A percentile compares a stretch with the other conserved stretches of the same genome.
These are phyloP conservation scores for Psittacula cyanocephala DNA, from an alignment of 2,113 vertebrate species.

Conservation along the genomic window DNA sequence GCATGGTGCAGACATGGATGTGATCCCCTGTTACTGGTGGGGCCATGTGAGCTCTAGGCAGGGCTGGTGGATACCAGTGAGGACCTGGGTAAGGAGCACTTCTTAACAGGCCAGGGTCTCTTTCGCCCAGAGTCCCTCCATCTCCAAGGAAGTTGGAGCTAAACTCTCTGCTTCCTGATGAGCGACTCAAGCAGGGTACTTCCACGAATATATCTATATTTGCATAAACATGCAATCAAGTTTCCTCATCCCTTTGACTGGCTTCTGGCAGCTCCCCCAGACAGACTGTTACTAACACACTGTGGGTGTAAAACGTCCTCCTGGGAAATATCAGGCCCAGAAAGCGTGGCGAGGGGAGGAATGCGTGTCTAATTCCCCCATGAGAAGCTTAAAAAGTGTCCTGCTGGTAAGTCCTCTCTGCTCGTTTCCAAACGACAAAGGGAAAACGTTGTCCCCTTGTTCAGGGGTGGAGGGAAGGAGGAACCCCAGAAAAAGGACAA, in stretches of 20 bases:
- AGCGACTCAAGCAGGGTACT: slow-evolving; percentile 13
- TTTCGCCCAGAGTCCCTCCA: not conserved
- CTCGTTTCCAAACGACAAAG: slow-evolving; percentile 29
- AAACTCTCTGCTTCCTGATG: not conserved
- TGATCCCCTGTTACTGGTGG: not conserved
- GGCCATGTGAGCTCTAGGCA: not conserved
- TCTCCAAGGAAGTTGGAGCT: not conserved
- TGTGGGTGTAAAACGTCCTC: slow-evolving; percentile 68
- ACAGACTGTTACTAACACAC: slow-evolving; percentile 67
- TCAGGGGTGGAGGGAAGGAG: not conserved
- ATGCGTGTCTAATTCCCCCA: slow-evolving; percentile 60
- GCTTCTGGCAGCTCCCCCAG: slow-evolving; percentile 69
- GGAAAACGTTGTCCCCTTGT: not conserved
- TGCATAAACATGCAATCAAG: slow-evolving; percentile 68
- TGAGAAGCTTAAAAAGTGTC: slow-evolving; percentile 40
- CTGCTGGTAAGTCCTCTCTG: slow-evolving; percentile 59
- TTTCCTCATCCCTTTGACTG: slow-evolving; percentile 66
- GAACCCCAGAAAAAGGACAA: not conserved
- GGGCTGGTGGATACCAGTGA: not conserved
- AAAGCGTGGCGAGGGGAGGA: slow-evolving; percentile 40
- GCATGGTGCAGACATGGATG: not conserved
- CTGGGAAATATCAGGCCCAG: slow-evolving; percentile 67
- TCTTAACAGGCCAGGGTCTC: not conserved
- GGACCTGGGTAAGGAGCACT: not conserved
- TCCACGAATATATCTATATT: slow-evolving; percentile 45